Evolutionary conservation across 1,140 invertebrate species (phyloP).

Genomic region (Pogonomyrmex barbatus): DNA sequence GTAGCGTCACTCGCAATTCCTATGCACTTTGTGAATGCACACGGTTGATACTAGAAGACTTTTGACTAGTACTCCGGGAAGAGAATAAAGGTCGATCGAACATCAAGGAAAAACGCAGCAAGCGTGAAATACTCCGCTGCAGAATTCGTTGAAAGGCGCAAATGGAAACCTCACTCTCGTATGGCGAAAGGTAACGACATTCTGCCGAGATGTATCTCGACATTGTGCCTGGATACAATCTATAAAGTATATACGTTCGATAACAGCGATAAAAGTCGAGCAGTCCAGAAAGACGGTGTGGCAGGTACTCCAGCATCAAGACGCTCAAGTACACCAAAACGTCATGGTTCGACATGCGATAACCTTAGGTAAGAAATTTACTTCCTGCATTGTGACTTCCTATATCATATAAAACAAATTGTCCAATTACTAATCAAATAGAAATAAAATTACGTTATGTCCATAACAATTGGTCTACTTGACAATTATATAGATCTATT

Average conservation of each 20-base stretch:
- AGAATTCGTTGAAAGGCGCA: slow-evolving; percentile 76
- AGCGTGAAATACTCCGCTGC: slow-evolving; percentile 63
- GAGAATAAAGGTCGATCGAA: slow-evolving; percentile 56
- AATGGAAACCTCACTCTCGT: slow-evolving; percentile 76
- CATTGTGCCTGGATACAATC: slow-evolving; percentile 74
- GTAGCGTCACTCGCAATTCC: slow-evolving; percentile 43
- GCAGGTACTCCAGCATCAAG: slow-evolving; percentile 53
- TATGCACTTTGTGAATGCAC: slow-evolving; percentile 48
- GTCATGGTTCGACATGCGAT: slow-evolving; percentile 17
- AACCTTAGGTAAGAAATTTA: slow-evolving; percentile 41
- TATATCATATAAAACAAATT: neutral
- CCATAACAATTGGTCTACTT: neutral
- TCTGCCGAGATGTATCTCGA: slow-evolving; percentile 70
- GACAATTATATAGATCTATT: neutral
- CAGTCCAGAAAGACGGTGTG: slow-evolving; percentile 47
- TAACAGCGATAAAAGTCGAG: slow-evolving; percentile 76
- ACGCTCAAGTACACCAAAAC: slow-evolving; percentile 45
- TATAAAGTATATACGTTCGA: slow-evolving; percentile 74
- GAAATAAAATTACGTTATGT: neutral
- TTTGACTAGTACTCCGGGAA: slow-evolving; percentile 44
- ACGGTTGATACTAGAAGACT: slow-evolving; percentile 53
- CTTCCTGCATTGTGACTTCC: too few species aligned
- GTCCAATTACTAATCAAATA: neutral
- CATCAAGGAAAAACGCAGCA: slow-evolving; percentile 54
- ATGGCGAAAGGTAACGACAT: slow-evolving; percentile 77